Base-by-base conservation (phyloP, 2,888 invertebrate species). In the Acrobasis consociella region DNA sequence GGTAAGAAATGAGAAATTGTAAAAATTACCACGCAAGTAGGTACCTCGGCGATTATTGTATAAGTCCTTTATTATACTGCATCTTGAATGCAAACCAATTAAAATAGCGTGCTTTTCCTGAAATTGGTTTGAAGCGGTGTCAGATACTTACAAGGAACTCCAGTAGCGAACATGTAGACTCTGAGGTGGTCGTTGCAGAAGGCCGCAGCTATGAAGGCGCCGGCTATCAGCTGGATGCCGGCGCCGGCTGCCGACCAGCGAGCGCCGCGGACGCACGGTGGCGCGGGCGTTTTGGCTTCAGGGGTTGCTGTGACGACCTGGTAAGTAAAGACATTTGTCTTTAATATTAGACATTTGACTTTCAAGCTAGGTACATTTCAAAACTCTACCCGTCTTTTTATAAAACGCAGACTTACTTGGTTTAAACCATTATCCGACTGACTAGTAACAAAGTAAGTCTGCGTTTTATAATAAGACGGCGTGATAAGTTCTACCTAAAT, bases 271-370 rank as follows among this genome's bases (percentile, higher is more conserved):
- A 87, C 78, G 67, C 83, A 80, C 0, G 87, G 91, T 0, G 89
- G 89, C 13, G 76, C 71, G 0, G 91, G 90, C 0, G 84, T 76
- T 60, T 74, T 87, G 1, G 92, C 86, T 78, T 91, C 91, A 0
- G 92, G 92, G 5, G 81, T 79, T 9, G 92, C 84, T n/a, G 91
- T 91, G 52, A 91, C 92, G 39, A 92, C 91, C 92, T 92, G 62
- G 7, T 13, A 9, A 60, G n/a, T 42, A 31, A 46, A 5, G n/a
- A n/a, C n/a, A n/a, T n/a, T n/a, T 56, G 16, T 37, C 31, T 15
- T 11, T 42, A 31, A 52, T 17, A 61, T 66, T 49, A 38, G 22
- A n/a, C 11, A 31, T 7, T 7, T 31, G 7, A 31, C 31, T 31
- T 31, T 31, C 7, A 8, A 31, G 7, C 31, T 31, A 2, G 5